Evolutionary conservation across 2,888 invertebrate species (phyloP).

Genomic region (Isoperla grammatica): DNA sequence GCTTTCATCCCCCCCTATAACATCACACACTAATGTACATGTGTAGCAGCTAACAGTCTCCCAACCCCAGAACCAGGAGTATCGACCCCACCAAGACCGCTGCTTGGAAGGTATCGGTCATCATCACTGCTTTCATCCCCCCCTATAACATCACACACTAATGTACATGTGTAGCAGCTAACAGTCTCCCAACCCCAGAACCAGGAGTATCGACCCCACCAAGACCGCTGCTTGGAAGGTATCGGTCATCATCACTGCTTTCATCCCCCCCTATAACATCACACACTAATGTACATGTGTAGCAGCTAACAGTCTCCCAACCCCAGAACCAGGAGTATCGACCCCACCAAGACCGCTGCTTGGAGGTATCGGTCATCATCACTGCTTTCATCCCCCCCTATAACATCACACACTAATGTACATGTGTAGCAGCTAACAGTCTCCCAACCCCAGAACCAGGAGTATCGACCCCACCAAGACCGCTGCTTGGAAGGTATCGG

Average conservation of each 20-base stretch:
- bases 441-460: slow-evolving; percentile 55
- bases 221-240: no score
- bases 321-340: slow-evolving; percentile 56
- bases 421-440: no score
- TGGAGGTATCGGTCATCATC: slow-evolving; percentile 86
- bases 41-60: no score
- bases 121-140: slow-evolving; percentile 91
- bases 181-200: no score
- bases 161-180: no score
- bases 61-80: slow-evolving; percentile 55
- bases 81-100: slow-evolving; percentile 63
- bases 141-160: slow-evolving; percentile 63
- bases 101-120: slow-evolving; percentile 85
- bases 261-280: no score
- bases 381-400: slow-evolving; percentile 92
- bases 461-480: slow-evolving; percentile 63
- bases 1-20: slow-evolving; percentile 83
- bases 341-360: slow-evolving; percentile 63
- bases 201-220: no score
- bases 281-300: no score
- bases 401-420: no score
- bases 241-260: no score
- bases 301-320: no score
- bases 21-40: no score
- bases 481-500: slow-evolving; percentile 79